These are phyloP conservation scores for Alexandromys fortis DNA, from an alignment of 2,113 vertebrate genomes.

Conservation along the genomic window DNA sequence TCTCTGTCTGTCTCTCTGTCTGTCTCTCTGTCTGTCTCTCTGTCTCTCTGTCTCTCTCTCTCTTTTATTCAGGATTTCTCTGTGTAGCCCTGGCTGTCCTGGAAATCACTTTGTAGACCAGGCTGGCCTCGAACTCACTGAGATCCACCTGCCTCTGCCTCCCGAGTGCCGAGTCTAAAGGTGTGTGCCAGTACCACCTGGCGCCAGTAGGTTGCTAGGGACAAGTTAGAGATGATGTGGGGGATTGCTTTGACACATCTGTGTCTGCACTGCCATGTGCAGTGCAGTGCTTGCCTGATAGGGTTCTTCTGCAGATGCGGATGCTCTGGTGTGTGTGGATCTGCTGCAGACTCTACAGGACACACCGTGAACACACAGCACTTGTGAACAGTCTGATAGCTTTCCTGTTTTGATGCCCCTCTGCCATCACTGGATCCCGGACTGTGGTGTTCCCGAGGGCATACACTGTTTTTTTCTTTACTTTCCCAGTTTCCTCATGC, in stretches of 20 bases:
- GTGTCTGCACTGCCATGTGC: neutral
- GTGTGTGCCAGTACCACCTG: no score
- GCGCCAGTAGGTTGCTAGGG: neutral
- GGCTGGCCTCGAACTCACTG: no score
- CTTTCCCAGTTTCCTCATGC: neutral
- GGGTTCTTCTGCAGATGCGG: neutral
- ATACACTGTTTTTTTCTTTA: neutral
- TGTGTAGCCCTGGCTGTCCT: no score
- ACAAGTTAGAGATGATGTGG: neutral
- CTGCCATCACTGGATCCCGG: neutral
- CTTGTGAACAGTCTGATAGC: neutral
- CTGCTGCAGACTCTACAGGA: neutral
- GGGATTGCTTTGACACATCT: neutral
- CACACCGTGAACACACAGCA: neutral
- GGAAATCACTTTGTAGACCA: no score
- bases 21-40: no score
- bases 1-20: no score
- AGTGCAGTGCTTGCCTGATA: neutral
- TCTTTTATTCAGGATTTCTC: no score
- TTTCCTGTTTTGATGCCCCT: neutral
- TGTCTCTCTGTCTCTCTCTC: no score
- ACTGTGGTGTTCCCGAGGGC: neutral
- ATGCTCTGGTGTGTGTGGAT: neutral
- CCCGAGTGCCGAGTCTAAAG: no score
- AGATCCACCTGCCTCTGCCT: no score